Evolutionary conservation across 2,797 vertebrate species (phyloP).

Genomic region (Amblyopsis hoosieri): DNA sequence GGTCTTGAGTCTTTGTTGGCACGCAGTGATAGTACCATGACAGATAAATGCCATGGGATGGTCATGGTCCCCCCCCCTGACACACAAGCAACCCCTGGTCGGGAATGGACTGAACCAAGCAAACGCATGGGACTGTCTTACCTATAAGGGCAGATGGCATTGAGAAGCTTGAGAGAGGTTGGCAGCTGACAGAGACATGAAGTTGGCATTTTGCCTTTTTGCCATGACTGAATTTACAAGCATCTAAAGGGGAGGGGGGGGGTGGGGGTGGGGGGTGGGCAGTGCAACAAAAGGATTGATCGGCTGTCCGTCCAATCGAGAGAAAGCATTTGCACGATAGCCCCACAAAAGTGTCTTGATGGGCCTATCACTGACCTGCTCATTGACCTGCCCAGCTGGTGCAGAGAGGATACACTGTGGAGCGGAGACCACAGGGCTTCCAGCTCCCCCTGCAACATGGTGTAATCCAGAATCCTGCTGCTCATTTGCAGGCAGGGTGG

Average conservation of each 20-base stretch:
- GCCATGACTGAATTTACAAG: slow-evolving; percentile 31
- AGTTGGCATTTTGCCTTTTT: slow-evolving; percentile 44
- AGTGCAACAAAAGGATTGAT: slow-evolving; percentile 42
- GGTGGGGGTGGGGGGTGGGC: slow-evolving; percentile 3
- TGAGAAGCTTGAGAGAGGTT: slow-evolving; percentile 46
- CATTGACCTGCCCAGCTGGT: slow-evolving; percentile 85
- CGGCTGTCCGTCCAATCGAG: slow-evolving; percentile 32
- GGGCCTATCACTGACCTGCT: slow-evolving; percentile 81
- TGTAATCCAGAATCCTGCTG: slow-evolving; percentile 81
- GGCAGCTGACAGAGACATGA: slow-evolving; percentile 54
- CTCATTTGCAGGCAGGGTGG: slow-evolving; percentile 59
- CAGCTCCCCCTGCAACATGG: slow-evolving; percentile 81
- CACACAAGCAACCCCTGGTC: slow-evolving; percentile 25
- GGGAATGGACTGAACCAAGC: slow-evolving; percentile 22
- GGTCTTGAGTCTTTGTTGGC: slow-evolving; percentile 50
- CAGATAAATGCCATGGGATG: slow-evolving; percentile 39
- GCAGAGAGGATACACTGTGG: slow-evolving; percentile 81
- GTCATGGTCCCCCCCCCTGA: slow-evolving; percentile 23
- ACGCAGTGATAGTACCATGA: slow-evolving; percentile 50
- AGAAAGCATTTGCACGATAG: slow-evolving; percentile 40
- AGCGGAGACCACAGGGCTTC: slow-evolving; percentile 85
- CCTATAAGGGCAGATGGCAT: slow-evolving; percentile 56
- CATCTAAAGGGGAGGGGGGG: slow-evolving; percentile 11
- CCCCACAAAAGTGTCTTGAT: slow-evolving; percentile 45
- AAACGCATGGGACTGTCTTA: slow-evolving; percentile 31